phyloP scores from a whole-genome alignment of 1,140 invertebrate species.

The Apis florea region DNA sequence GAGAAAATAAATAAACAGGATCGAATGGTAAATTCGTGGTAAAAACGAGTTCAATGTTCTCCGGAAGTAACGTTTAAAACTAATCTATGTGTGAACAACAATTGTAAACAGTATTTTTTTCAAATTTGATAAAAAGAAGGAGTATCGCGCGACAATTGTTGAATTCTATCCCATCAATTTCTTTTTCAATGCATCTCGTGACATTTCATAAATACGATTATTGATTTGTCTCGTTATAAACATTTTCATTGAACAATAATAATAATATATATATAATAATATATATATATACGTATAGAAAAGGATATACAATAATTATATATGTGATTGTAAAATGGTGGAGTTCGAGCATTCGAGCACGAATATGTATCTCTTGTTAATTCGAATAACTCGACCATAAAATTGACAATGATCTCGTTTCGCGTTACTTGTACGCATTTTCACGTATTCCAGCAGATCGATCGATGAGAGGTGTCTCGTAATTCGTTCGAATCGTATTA shows the following conservation, averaged over 20 bases:
- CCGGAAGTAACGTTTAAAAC: background rate
- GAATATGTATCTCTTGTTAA: slow-evolving; percentile 8
- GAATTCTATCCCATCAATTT: background rate
- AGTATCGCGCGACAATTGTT: background rate
- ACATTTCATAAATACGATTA: background rate
- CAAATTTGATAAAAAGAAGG: background rate
- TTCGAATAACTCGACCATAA: slow-evolving; percentile 35
- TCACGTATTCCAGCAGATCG: background rate
- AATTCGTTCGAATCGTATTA: background rate
- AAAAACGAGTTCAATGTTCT: background rate
- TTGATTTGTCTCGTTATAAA: slow-evolving; percentile 23
- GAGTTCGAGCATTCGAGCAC: background rate
- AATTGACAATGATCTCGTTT: slow-evolving; percentile 36
- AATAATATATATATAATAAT: too few relatives aligned
- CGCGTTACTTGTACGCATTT: slow-evolving; percentile 6
- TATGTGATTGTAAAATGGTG: background rate
- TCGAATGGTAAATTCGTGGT: background rate
- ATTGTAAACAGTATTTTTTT: background rate
- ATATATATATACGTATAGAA: background rate
- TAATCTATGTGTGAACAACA: background rate
- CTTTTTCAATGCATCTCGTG: background rate
- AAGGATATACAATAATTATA: too few relatives aligned
- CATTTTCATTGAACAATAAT: slow-evolving; percentile 8
- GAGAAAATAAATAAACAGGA: too few relatives aligned
- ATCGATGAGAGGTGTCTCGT: slow-evolving; percentile 13